Base-by-base conservation (phyloP, 2,113 vertebrate genomes). In the Grus americana region DNA sequence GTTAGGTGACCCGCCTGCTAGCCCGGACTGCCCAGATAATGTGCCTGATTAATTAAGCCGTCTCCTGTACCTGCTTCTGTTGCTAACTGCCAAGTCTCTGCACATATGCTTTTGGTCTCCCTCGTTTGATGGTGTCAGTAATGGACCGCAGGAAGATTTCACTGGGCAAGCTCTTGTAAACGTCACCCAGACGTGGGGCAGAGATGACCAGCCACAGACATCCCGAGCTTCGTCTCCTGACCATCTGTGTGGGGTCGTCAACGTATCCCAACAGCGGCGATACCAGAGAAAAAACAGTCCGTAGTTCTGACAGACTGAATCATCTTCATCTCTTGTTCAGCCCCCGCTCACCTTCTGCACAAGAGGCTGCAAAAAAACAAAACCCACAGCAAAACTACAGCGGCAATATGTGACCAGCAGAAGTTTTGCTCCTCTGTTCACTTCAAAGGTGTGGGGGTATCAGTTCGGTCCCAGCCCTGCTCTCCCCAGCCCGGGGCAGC, bases 371-470 rank as follows among this genome's bases (percentile, higher is more conserved):
- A n/a, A 11, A 15, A 15, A 55, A 29, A 0, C 58, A 55, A 79
- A 83, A 0, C 32, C 12, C 16, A 7, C 10, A 55, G 68, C 36
- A 15, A 14, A 70, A 26, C 50, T 7, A 0, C 9, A 15, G 30
- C 4, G 0, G 15, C 54, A 23, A 0, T 2, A 0, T 1, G 24
- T 52, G 65, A 36, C 74, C 80, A 62, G 76, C 32, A 27, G 54
- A 38, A 46, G 21, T 40, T 61, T 36, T 40, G 10, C 50, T 59
- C 55, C 62, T 58, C 38, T 47, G 36, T 66, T 36, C 12, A 32
- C 16, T 55, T 42, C 44, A 15, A 5, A 59, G 55, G 12, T 17
- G 10, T 29, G 46, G 12, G 16, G 63, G 73, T 9, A 1, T 1
- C 0, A 1, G 12, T 65, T 87, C 46, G 8, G 68, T 36, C 54